Base-by-base conservation (phyloP, 2,888 invertebrate species). In the Epistrophe eligans region DNA sequence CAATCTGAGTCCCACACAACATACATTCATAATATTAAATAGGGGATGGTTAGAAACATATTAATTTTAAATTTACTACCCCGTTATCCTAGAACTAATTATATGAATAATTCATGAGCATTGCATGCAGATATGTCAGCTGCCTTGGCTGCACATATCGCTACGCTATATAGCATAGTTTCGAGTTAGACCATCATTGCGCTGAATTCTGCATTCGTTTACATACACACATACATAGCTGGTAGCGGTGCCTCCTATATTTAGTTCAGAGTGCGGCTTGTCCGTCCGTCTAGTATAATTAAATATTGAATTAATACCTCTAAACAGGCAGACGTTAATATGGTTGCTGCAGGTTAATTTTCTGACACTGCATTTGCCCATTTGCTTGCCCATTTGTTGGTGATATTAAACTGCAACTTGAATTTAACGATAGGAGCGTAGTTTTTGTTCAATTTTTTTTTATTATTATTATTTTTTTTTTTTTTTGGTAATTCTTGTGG, bases 281-380 rank as follows among this genome's bases (percentile, higher is more conserved):
- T 70, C 55, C 67, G 13, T 52, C 19, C 66, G 66, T 70, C 24
- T 35, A 67, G 19, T 55, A 73, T 85, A 85, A 85, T 85, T 81
- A 85, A 85, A 81, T 85, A 85, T 85, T 85, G 77, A 85, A 85
- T 73, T 81, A 81, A 85, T 85, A 67, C 77, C 50, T 81, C 84
- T 67, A 81, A 81, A 67, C 72, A 72, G 66, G 81, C 35, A n/a
- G 73, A 77, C 58, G 43, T 66, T 70, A 67, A 74, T 74, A 55
- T 64, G 55, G 45, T 38, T 11, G 72, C 70, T 76, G 84, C 74
- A 79, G 80, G 80, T 80, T 76, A 76, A 58, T 70, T 71, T 64
- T 64, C 45, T 70, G 55, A 38, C 55, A 50, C 48, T 77, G 79
- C 74, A 74, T 62, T 38, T 38, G 60, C 19, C 32, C 17, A 57